Percentiles rank a stretch among this genome's conserved stretches.
Evolutionary conservation across 1,140 invertebrate genomes (phyloP).

Genomic region (Drosophila albomicans): DNA sequence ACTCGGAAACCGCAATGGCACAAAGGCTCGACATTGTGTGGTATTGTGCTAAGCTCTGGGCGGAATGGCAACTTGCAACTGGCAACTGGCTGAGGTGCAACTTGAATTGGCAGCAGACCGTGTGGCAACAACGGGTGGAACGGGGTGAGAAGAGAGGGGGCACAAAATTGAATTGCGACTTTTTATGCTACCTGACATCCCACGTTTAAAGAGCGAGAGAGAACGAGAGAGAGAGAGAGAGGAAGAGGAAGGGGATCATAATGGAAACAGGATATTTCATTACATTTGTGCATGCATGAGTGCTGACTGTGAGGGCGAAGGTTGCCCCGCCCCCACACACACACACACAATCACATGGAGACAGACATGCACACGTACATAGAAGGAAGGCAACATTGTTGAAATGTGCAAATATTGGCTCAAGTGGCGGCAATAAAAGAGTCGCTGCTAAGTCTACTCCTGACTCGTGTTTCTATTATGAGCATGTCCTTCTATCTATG

Average conservation of each 20-base stretch:
- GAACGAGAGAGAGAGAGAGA: not conserved
- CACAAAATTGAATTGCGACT: conserved; percentile 77
- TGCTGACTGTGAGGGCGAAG: conserved; percentile 29
- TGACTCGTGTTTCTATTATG: conserved; percentile 47
- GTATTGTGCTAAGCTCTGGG: conserved; percentile 12
- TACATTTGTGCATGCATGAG: conserved; percentile 81
- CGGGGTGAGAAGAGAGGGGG: conserved; percentile 7
- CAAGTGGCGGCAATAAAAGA: conserved; percentile 80
- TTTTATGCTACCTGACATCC: conserved; percentile 68
- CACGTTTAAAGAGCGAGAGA: not conserved
- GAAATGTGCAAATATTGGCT: conserved; percentile 82
- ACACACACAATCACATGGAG: conserved; percentile 28
- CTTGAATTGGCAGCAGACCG: conserved; percentile 77
- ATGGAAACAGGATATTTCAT: conserved; percentile 80
- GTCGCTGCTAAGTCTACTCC: conserved; percentile 35
- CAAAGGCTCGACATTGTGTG: conserved; percentile 66
- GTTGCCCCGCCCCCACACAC: conserved; percentile 5
- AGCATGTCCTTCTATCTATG: conserved; percentile 1
- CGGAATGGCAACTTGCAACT: conserved; percentile 7
- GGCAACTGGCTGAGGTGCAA: conserved; percentile 58
- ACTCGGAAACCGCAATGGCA: conserved; percentile 19
- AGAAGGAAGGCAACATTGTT: conserved; percentile 71
- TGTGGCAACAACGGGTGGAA: conserved; percentile 20
- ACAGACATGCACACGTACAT: conserved; percentile 9
- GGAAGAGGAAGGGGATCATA: conserved; percentile 34